Conservation (phyloP, 2,113 vertebrate species). For the Mustela nigripes region DNA sequence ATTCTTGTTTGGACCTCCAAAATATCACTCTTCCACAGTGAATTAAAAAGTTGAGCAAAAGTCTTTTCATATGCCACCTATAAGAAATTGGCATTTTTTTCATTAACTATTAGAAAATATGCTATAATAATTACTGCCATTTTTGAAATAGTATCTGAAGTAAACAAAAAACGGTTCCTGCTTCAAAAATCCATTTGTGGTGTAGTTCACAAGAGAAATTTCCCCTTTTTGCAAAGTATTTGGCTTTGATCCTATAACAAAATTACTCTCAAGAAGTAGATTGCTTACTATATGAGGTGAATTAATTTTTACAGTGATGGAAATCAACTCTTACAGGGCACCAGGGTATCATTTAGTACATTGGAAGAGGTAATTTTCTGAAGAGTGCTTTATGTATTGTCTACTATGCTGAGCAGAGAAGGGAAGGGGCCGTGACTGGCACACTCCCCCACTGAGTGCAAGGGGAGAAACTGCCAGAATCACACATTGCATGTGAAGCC, state of each 20-base stretch:
- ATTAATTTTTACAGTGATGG: slow-evolving; percentile 74
- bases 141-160: slow-evolving; percentile 43
- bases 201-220: background rate
- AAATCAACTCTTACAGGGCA: slow-evolving; percentile 71
- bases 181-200: slow-evolving; percentile 20
- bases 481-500: background rate
- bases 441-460: rapidly evolving
- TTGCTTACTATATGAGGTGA: slow-evolving; percentile 55
- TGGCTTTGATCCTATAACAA: slow-evolving; percentile 58
- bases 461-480: background rate
- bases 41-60: background rate
- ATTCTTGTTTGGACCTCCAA: background rate
- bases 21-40: background rate
- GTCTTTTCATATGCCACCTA: background rate
- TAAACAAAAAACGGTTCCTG: background rate
- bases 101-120: background rate
- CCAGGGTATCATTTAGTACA: slow-evolving; percentile 33
- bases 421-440: rapidly evolving
- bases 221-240: slow-evolving; percentile 17
- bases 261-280: slow-evolving; percentile 67
- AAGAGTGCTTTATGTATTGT: slow-evolving; percentile 64
- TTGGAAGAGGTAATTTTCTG: slow-evolving; percentile 62
- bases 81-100: background rate
- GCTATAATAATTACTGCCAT: background rate
- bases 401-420: slow-evolving; percentile 20